Percentiles rank a stretch among this genome's conserved stretches.
Evolutionary conservation across 2,888 invertebrate genomes (phyloP).

Genomic region (Melieria omissa): DNA sequence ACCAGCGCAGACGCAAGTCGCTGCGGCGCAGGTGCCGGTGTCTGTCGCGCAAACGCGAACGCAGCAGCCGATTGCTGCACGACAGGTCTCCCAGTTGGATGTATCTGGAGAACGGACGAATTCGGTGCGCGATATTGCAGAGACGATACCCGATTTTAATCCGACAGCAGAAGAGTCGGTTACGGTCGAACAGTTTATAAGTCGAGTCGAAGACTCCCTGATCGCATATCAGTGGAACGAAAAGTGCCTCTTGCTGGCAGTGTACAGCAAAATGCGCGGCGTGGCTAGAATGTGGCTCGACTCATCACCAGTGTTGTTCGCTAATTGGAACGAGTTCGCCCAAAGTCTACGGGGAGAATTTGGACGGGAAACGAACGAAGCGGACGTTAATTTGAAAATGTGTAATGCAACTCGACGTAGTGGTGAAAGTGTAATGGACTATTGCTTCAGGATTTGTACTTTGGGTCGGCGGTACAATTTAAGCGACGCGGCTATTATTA

Average conservation of each 20-base stretch:
- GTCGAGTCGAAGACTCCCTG: slow-evolving; percentile 19
- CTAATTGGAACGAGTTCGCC: slow-evolving; percentile 19
- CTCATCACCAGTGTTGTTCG: slow-evolving; percentile 3
- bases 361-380: slow-evolving; percentile 15
- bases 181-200: slow-evolving; percentile 27
- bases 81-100: too few species aligned
- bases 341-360: slow-evolving; percentile 19
- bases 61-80: too few species aligned
- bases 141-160: slow-evolving; percentile 16
- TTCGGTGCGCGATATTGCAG: too few species aligned
- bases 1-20: too few species aligned
- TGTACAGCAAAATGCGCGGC: slow-evolving; percentile 19
- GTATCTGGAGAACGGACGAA: too few species aligned
- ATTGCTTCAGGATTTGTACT: slow-evolving; percentile 26
- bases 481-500: slow-evolving; percentile 17
- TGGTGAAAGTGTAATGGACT: slow-evolving; percentile 24
- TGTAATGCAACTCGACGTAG: slow-evolving; percentile 10
- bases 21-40: too few species aligned
- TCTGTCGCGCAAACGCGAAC: too few species aligned
- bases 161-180: slow-evolving; percentile 21
- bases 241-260: slow-evolving; percentile 25
- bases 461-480: slow-evolving; percentile 3
- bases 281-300: slow-evolving; percentile 26
- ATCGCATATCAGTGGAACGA: slow-evolving; percentile 31
- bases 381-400: slow-evolving; percentile 15